phyloP scores from a whole-genome alignment of 64 coral and sea anemone genomes.

The Pocillopora verrucosa region DNA sequence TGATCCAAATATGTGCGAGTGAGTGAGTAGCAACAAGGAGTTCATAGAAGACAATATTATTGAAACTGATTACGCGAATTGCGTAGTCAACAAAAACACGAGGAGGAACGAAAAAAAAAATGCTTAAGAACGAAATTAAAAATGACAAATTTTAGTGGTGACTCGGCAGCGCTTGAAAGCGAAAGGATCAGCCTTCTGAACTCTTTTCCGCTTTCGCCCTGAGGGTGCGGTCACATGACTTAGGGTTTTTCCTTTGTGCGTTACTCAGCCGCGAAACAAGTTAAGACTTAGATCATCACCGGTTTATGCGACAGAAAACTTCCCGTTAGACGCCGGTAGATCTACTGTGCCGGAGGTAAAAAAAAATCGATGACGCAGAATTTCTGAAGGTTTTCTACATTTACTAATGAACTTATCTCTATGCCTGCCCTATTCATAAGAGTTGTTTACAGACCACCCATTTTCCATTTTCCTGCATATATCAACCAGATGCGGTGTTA shows the following conservation, averaged over 20 bases:
- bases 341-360: not conserved
- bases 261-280: not conserved
- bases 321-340: not conserved
- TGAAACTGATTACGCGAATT: no score
- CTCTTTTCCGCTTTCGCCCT: not conserved
- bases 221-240: slow-evolving; percentile 26
- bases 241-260: not conserved
- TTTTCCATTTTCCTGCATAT: not conserved
- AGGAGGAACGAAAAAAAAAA: no score
- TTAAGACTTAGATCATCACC: slow-evolving; percentile 6
- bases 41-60: no score
- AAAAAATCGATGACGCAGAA: not conserved
- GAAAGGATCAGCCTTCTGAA: not conserved
- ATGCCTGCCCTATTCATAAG: not conserved
- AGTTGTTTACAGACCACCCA: not conserved
- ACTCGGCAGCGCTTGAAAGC: not conserved
- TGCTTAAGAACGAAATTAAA: not conserved
- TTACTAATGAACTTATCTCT: not conserved
- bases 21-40: no score
- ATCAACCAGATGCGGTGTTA: not conserved
- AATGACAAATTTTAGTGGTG: not conserved
- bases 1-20: no score
- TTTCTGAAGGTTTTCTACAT: not conserved
- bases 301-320: not conserved
- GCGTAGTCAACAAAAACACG: no score